These are phyloP conservation scores for Dolichoris vasculosae DNA, from an alignment of 1,140 invertebrate species.

Conservation along the genomic window DNA sequence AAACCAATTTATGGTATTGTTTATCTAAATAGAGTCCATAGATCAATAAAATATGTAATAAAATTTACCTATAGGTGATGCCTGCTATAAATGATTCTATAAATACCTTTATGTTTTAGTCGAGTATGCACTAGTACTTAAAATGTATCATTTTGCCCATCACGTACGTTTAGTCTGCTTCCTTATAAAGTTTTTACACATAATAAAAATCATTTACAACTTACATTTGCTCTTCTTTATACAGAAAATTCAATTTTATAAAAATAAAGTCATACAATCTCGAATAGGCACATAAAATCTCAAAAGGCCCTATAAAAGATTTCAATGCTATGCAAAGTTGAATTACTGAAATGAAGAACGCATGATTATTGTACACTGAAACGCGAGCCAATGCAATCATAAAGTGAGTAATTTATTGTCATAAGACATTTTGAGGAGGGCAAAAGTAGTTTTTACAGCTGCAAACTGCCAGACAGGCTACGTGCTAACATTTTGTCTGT, in stretches of 20 bases:
- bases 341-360: slow-evolving; percentile 32
- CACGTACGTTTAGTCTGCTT: not conserved
- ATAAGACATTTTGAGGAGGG: slow-evolving; percentile 34
- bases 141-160: slow-evolving; percentile 9
- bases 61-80: not conserved
- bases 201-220: slow-evolving; percentile 24
- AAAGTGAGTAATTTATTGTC: slow-evolving; percentile 36
- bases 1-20: no score
- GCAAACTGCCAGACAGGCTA: slow-evolving; percentile 1
- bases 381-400: not conserved
- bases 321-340: slow-evolving; percentile 28
- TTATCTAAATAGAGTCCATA: no score
- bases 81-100: not conserved
- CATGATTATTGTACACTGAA: slow-evolving; percentile 21
- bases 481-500: slow-evolving; percentile 28
- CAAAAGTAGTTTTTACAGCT: slow-evolving; percentile 39
- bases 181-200: not conserved
- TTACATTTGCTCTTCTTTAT: not conserved
- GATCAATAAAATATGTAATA: no score
- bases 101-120: not conserved
- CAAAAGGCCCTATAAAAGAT: slow-evolving; percentile 25
- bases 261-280: slow-evolving; percentile 17
- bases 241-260: slow-evolving; percentile 30
- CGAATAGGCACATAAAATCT: slow-evolving; percentile 7
- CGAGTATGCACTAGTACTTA: not conserved